Conservation (phyloP, 1,140 invertebrate genomes). For the Anastrepha ludens region DNA sequence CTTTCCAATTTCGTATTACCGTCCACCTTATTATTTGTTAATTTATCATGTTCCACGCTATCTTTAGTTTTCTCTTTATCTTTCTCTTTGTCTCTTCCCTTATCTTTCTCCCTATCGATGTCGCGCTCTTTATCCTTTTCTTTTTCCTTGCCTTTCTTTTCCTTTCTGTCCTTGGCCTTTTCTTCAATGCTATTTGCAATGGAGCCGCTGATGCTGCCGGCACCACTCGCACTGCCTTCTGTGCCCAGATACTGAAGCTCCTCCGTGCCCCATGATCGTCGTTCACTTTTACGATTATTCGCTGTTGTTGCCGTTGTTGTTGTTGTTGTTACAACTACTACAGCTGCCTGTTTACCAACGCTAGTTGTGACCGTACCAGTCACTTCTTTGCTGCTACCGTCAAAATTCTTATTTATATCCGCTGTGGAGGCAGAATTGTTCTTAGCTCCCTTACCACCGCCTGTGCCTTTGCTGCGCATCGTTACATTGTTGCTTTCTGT, state of each 20-base stretch:
- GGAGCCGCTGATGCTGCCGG: background rate
- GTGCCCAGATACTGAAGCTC: slow-evolving; percentile 74
- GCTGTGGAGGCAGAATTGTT: slow-evolving; percentile 57
- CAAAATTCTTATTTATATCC: slow-evolving; percentile 57
- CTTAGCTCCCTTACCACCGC: slow-evolving; percentile 58
- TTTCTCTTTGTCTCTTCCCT: slow-evolving; percentile 40
- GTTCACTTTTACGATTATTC: slow-evolving; percentile 73
- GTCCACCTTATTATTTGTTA: slow-evolving; percentile 55
- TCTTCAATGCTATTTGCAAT: slow-evolving; percentile 27
- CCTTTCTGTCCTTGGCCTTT: slow-evolving; percentile 54
- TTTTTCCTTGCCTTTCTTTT: slow-evolving; percentile 53
- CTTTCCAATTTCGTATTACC: slow-evolving; percentile 26
- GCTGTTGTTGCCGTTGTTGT: slow-evolving; percentile 59
- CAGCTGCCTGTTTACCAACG: background rate
- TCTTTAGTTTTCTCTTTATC: slow-evolving; percentile 54
- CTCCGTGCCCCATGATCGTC: slow-evolving; percentile 80
- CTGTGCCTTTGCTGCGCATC: slow-evolving; percentile 71
- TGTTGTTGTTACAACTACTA: slow-evolving; percentile 59
- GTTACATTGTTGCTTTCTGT: slow-evolving; percentile 73
- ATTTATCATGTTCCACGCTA: slow-evolving; percentile 41
- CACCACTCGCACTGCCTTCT: slow-evolving; percentile 34
- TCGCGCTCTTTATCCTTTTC: slow-evolving; percentile 49
- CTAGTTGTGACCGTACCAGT: background rate
- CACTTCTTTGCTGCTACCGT: slow-evolving; percentile 60
- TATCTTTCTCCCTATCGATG: slow-evolving; percentile 38